These are phyloP conservation scores for Aphaenogaster rudis DNA, from an alignment of 1,140 invertebrate species.

Conservation along the genomic window DNA sequence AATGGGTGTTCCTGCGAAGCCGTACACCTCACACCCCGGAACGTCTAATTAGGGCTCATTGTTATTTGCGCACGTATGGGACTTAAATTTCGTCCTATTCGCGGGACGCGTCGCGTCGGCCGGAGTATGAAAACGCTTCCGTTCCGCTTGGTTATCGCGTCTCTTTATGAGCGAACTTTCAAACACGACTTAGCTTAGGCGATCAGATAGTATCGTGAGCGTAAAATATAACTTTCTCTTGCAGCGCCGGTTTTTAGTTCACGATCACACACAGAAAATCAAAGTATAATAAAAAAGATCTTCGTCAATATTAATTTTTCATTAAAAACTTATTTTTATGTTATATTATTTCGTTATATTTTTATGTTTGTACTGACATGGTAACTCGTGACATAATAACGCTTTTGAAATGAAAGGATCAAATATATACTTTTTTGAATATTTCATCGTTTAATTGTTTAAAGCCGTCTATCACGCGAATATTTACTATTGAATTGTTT, in stretches of 20 bases:
- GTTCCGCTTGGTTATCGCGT: constrained; percentile 27
- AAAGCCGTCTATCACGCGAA: neutral
- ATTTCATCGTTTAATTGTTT: neutral
- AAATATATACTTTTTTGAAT: neutral
- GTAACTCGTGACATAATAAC: neutral
- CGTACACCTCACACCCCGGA: neutral
- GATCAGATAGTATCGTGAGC: neutral
- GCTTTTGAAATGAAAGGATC: neutral
- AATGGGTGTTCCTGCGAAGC: constrained; percentile 67
- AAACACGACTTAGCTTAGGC: constrained; percentile 18
- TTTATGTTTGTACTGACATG: neutral
- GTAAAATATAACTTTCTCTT: constrained; percentile 6
- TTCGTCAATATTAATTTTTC: neutral
- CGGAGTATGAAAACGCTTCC: constrained; percentile 19
- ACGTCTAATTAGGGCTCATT: constrained; percentile 70
- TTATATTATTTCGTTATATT: neutral
- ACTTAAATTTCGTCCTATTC: neutral
- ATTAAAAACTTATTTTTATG: neutral
- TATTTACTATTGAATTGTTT: neutral
- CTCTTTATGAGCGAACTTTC: constrained; percentile 51
- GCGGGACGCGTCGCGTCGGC: neutral
- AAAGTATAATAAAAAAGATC: neutral
- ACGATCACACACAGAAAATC: neutral
- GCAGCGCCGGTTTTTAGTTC: neutral
- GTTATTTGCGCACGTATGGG: constrained; percentile 57